phyloP scores from a whole-genome alignment of 2,113 vertebrate genomes.

The Isichthys henryi region DNA sequence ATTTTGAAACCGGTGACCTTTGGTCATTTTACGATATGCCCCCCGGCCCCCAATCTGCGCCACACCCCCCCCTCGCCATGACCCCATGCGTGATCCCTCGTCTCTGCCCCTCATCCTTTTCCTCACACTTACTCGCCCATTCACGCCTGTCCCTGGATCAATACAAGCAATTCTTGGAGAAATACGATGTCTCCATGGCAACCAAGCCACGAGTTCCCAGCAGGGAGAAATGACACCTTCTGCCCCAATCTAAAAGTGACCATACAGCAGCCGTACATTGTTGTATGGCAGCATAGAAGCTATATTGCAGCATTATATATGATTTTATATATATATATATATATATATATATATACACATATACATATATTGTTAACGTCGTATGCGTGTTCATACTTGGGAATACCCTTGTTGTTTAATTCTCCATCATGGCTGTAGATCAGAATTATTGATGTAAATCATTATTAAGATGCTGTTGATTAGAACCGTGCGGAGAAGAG shows the following conservation, averaged over 20 bases:
- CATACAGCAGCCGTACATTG: not conserved
- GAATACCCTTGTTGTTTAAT: not conserved
- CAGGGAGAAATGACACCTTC: conserved; percentile 71
- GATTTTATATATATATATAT: not conserved
- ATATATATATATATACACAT: not conserved
- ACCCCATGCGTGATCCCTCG: conserved; percentile 23
- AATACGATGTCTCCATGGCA: conserved; percentile 96
- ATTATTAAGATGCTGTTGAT: not conserved
- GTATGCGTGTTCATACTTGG: not conserved
- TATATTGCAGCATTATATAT: not conserved
- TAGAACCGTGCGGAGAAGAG: not conserved
- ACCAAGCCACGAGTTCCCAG: conserved; percentile 88
- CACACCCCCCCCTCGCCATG: not conserved
- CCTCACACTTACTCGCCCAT: conserved; percentile 84
- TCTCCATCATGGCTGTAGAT: not conserved
- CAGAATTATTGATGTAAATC: no score
- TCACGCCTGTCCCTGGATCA: conserved; percentile 92
- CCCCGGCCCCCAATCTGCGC: conserved; percentile 39
- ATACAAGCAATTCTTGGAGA: conserved; percentile 97
- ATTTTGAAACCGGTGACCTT: conserved; percentile 64
- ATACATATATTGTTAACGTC: not conserved
- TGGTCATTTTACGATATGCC: conserved; percentile 67
- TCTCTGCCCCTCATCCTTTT: conserved; percentile 47
- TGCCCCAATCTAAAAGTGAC: conserved; percentile 64
- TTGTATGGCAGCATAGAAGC: not conserved